Base-by-base conservation (phyloP, 1,140 invertebrate species). In the Cyphomyrmex costatus region DNA sequence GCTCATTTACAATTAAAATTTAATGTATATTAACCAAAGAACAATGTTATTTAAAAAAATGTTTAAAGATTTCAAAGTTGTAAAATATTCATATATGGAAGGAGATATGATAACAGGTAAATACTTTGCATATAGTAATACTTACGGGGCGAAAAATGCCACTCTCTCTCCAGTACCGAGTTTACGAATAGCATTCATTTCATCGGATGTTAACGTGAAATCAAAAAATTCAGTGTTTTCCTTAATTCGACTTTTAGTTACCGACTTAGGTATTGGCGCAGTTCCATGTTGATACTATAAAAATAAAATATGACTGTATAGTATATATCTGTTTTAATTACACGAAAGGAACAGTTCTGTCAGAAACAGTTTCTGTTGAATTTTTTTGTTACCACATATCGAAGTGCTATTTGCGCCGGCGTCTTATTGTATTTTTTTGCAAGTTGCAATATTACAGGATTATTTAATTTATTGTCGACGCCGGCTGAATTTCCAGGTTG, bases 191-290 rank as follows among this genome's bases (percentile, higher is more conserved):
- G 49, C 30, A 7, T 71, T 66, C 78, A 97, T 95, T 92, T 98
- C 97, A 51, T 97, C 96, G 0, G 94, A 90, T 0, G 95, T 96
- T 2, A 98, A 92, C 74, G 95, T 92, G 92, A 98, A 98, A 93
- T 98, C 97, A 91, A 97, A 98, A 30, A 97, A 93, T 46, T 97
- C 93, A 53, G 97, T 96, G 91, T 98, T 98, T 85, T 97, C 95
- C 10, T 95, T 95, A 27, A 98, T 96, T 51, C 98, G 95, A 1
- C 94, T 89, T 87, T 96, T 95, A 80, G 96, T 97, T 1, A 96
- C 96, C 1, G 97, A 98, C 91, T 98, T 98, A 3, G 98, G 97
- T 87, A 98, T 97, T 0, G 97, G 87, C 1, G 85, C 89, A 19
- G 91, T 87, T 30, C 90, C 93, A 63, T 92, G 85, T 73, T 94